Evolutionary conservation across 2,113 vertebrate species (phyloP).

Genomic region (Eira barbara): DNA sequence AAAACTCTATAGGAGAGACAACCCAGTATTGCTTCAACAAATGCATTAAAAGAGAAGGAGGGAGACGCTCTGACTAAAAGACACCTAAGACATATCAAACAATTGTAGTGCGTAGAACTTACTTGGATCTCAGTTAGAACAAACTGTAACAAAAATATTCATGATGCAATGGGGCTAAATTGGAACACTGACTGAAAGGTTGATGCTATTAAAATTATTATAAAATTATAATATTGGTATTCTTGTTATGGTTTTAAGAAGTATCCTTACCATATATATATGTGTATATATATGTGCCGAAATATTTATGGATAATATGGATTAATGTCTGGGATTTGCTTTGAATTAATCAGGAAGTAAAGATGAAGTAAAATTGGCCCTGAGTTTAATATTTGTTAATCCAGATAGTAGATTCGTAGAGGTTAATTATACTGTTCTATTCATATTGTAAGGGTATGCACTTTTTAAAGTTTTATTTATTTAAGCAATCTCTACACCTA

Average conservation of each 20-base stretch:
- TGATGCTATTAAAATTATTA: background rate
- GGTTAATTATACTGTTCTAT: background rate
- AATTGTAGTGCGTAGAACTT: background rate
- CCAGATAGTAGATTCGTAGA: background rate
- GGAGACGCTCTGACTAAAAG: background rate
- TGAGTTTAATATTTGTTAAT: conserved; percentile 3
- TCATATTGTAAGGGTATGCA: background rate
- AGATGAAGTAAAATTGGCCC: background rate
- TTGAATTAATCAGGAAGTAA: background rate
- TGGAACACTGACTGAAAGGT: background rate
- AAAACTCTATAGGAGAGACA: background rate
- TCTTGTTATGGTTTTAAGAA: background rate
- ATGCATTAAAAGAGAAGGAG: background rate
- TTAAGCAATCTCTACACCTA: background rate
- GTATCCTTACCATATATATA: background rate
- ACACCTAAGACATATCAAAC: background rate
- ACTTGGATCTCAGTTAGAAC: background rate
- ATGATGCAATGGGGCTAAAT: background rate
- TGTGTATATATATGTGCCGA: background rate
- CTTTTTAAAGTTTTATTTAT: background rate
- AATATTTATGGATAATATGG: background rate
- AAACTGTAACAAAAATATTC: background rate
- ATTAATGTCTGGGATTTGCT: background rate
- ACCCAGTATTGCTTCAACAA: background rate
- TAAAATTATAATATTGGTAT: background rate